Base-by-base conservation (phyloP, 30 jellyfish, hydroid and myxozoan species). In the Sanderia malayensis region DNA sequence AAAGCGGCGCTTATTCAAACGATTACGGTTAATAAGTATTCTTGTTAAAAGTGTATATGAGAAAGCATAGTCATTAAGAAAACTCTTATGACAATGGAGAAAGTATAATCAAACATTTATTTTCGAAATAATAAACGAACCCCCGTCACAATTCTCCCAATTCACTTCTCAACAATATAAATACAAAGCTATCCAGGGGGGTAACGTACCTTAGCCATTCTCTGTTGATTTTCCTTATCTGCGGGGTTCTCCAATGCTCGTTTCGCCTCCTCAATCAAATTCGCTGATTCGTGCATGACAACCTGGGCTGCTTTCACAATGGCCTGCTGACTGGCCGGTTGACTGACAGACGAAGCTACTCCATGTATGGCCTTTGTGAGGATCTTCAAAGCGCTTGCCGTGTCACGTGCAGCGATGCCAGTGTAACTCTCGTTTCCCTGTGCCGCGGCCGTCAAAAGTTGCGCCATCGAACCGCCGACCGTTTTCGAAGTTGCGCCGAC, bases 401-500 rank as follows among this genome's bases (percentile, higher is more conserved):
- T 90, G 86, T 90, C 98, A 61, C 98, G 96, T 4, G 98, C 98
- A 2, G 98, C 98, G 71, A 90, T 90, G 10, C 98, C 98, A 29
- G 98, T 90, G 81, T 90, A 90, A 46, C 98, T 90, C 58, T 90
- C 98, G 65, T 90, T 90, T 71, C 95, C 98, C 89, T 90, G 94
- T 46, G 98, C 98, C 34, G 98, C 98, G 52, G 98, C 98, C 17
- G 98, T 90, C 21, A 90, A 69, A 23, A 90, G 86, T 62, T 90
- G 98, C 11, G 98, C 98, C 98, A 90, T 90, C 19, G 98, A 73
- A 29, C 96, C 98, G 28, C 98, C 98, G 64, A 90, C 98, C 4
- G 98, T 83, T 71, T 90, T 90, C 33, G 98, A 90, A 0, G 98
- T 75, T 11, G 98, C 98, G 28, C 98, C 98, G 37, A 90, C 98